Conservation (phyloP, 1,140 invertebrate genomes). For the Aphaenogaster ashmeadi region DNA sequence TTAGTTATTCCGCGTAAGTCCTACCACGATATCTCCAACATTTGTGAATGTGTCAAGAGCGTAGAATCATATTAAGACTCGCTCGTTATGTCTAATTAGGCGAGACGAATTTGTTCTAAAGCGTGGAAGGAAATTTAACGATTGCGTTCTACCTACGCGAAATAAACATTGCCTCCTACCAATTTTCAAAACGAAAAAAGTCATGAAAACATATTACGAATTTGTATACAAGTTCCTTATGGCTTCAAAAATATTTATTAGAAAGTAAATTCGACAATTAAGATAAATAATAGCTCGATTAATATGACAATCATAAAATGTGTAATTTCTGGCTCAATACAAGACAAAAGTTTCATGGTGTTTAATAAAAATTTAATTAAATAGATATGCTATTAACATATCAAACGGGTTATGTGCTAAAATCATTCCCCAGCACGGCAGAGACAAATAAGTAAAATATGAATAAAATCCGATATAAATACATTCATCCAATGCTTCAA, state of each 20-base stretch:
- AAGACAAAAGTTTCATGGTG: neutral
- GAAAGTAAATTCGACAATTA: neutral
- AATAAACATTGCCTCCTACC: neutral
- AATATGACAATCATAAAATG: neutral
- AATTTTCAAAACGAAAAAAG: neutral
- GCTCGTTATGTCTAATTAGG: constrained; percentile 53
- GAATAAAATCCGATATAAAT: neutral
- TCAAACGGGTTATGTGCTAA: neutral
- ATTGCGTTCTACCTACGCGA: neutral
- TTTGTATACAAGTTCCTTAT: neutral
- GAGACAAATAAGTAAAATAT: neutral
- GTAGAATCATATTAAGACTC: constrained; percentile 52
- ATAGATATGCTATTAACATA: neutral
- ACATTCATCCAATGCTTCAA: neutral
- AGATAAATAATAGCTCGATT: neutral
- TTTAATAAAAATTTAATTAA: constrained; percentile 1
- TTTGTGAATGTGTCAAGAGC: constrained; percentile 13
- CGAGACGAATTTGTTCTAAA: constrained; percentile 32
- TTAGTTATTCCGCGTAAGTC: constrained; percentile 26
- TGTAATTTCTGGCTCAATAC: neutral
- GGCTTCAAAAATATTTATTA: neutral
- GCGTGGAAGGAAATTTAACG: neutral
- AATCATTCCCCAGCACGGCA: neutral
- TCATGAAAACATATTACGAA: neutral
- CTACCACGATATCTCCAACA: neutral